phyloP scores from a whole-genome alignment of 2,113 vertebrate species.

The Pantherophis guttatus region DNA sequence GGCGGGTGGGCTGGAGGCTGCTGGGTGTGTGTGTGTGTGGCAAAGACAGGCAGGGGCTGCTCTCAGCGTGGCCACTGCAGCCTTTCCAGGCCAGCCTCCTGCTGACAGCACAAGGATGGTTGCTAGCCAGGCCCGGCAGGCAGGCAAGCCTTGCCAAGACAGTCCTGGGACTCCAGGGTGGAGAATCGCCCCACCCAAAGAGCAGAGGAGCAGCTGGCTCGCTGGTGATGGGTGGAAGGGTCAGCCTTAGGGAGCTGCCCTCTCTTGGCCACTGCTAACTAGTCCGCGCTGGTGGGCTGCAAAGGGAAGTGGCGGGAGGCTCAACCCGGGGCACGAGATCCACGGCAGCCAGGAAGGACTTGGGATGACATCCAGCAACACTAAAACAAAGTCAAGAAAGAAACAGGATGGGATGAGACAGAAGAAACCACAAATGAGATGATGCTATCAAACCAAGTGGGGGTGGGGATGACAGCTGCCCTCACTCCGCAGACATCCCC shows the following conservation, averaged over 20 bases:
- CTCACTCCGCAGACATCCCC: neutral
- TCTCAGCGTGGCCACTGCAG: too few species aligned
- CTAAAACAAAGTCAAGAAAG: slow-evolving; percentile 63
- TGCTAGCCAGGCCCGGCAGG: too few species aligned
- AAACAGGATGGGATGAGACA: slow-evolving; percentile 60
- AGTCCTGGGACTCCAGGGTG: neutral
- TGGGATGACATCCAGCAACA: slow-evolving; percentile 63
- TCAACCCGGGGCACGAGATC: slow-evolving; percentile 43
- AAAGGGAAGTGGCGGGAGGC: slow-evolving; percentile 29
- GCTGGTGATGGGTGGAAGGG: neutral
- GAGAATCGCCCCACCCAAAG: neutral
- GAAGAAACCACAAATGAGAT: neutral
- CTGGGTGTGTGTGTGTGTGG: too few species aligned
- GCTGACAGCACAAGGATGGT: neutral
- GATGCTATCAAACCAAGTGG: slow-evolving; percentile 3
- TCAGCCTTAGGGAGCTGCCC: neutral
- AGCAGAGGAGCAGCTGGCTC: neutral
- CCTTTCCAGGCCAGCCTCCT: neutral
- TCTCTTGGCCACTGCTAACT: neutral
- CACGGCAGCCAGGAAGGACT: slow-evolving; percentile 39
- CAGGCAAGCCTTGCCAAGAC: too few species aligned
- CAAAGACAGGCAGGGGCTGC: too few species aligned
- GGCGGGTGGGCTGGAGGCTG: fast-evolving
- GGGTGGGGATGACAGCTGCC: neutral
- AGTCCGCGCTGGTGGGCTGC: neutral